Percentiles rank a stretch among this genome's conserved stretches.
These are phyloP conservation scores for Caretta caretta DNA, from an alignment of 2,113 vertebrate genomes.

Conservation along the genomic window DNA sequence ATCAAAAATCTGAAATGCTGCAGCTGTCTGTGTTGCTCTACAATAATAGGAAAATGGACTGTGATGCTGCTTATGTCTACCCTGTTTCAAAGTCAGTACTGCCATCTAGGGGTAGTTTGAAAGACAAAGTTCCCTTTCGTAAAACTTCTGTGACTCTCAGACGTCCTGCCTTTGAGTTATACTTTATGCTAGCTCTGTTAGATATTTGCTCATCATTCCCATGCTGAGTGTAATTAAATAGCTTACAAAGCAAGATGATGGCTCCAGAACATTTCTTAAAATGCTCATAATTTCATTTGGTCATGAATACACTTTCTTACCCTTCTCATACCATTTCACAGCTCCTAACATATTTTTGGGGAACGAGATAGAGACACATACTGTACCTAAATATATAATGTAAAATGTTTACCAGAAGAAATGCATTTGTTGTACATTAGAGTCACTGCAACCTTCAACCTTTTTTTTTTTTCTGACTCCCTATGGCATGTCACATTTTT, in stretches of 20 bases:
- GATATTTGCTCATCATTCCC: neutral
- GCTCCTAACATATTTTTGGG: rapidly evolving
- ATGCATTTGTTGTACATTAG: rapidly evolving
- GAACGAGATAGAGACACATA: rapidly evolving
- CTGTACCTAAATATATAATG: neutral
- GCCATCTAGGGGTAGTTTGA: slow-evolving; percentile 52
- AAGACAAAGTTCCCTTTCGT: neutral
- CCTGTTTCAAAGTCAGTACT: neutral
- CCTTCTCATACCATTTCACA: neutral
- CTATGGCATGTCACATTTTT: neutral
- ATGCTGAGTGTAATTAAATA: neutral
- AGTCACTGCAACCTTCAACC: rapidly evolving
- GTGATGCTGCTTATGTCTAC: rapidly evolving
- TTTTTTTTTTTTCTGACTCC: neutral
- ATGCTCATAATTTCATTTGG: neutral
- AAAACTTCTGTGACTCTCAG: neutral
- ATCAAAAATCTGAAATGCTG: neutral
- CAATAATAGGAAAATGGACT: neutral
- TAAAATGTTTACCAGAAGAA: neutral
- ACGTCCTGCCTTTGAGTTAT: rapidly evolving
- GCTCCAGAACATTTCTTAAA: neutral
- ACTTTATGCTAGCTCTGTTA: neutral
- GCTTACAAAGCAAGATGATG: neutral
- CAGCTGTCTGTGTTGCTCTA: neutral
- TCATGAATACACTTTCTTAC: neutral